Base-by-base conservation (phyloP, 2,113 vertebrate genomes). In the Brachionichthys hirsutus region DNA sequence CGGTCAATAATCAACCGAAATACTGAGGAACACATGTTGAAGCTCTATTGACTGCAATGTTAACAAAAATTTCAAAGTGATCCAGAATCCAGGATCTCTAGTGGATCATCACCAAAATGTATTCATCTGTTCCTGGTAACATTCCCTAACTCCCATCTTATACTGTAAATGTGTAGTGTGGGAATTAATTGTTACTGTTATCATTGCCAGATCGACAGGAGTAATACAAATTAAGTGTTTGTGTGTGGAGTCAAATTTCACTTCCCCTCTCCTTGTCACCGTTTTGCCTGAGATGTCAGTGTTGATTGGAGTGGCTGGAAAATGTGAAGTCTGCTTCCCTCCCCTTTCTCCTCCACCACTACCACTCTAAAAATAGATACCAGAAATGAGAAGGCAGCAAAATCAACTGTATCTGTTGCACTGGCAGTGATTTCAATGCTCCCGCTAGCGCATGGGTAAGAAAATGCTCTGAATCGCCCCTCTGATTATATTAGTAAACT, bases 301-400 rank as follows among this genome's bases (percentile, higher is more conserved):
- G 73, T 78, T 75, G 86, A 90, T 89, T 84, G 82, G 89, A 81
- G 83, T 83, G 72, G 81, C 81, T 89, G 84, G 86, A 90, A 91
- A 90, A 90, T 89, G 84, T 88, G 84, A 86, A 88, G 80, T 87
- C 88, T 85, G 80, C 75, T 80, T 76, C 60, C 75, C 74, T 81
- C 74, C 77, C 86, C 75, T 79, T 76, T 61, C 70, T 68, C 48
- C 70, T 80, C 82, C 82, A 81, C 87, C 82, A 84, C 84, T 73
- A 77, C 72, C 80, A 81, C 61, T 77, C 91, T 92, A 91, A 91
- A 90, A 91, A 92, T 92, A 91, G 87, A 81, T 58, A 20, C 45
- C 67, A 77, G 82, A 85, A 77, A 79, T 3, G 81, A 82, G 81
- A 81, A 88, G 75, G 81, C 80, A 77, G 72, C 45, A 45, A 62